These are phyloP conservation scores for Petromus typicus DNA, from an alignment of 2,113 vertebrate species.

Conservation along the genomic window DNA sequence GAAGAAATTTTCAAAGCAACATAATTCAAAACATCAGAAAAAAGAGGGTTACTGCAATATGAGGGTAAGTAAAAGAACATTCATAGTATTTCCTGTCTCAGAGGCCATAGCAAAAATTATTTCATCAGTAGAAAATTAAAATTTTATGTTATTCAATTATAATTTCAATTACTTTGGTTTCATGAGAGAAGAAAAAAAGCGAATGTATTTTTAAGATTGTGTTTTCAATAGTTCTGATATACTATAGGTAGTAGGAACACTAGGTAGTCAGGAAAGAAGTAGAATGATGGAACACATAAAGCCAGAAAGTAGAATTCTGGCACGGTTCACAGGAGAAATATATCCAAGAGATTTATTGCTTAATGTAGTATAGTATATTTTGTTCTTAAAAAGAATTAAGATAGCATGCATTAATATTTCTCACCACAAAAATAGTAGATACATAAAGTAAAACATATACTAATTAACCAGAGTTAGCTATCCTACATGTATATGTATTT, in stretches of 20 bases:
- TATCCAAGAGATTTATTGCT: background rate
- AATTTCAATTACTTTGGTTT: slow-evolving; percentile 35
- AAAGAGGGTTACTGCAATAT: background rate
- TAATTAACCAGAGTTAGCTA: background rate
- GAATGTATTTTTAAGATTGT: background rate
- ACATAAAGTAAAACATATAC: background rate
- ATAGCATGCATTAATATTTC: background rate
- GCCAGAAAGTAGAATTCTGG: background rate
- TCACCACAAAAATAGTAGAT: background rate
- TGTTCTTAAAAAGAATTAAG: background rate
- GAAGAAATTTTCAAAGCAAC: background rate
- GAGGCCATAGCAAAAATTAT: slow-evolving; percentile 49
- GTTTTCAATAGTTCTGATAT: background rate
- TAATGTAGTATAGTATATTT: background rate
- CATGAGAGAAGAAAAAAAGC: background rate
- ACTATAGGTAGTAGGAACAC: background rate
- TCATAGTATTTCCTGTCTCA: background rate
- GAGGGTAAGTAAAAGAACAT: slow-evolving; percentile 28
- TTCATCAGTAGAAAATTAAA: slow-evolving; percentile 28
- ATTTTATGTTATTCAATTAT: slow-evolving; percentile 24
- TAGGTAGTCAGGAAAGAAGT: background rate
- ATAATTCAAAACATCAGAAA: background rate
- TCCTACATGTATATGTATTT: background rate
- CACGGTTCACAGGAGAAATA: background rate
- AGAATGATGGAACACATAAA: background rate